These are phyloP conservation scores for Brachionus manjavacas DNA, from an alignment of 1,140 invertebrate genomes.

Conservation along the genomic window DNA sequence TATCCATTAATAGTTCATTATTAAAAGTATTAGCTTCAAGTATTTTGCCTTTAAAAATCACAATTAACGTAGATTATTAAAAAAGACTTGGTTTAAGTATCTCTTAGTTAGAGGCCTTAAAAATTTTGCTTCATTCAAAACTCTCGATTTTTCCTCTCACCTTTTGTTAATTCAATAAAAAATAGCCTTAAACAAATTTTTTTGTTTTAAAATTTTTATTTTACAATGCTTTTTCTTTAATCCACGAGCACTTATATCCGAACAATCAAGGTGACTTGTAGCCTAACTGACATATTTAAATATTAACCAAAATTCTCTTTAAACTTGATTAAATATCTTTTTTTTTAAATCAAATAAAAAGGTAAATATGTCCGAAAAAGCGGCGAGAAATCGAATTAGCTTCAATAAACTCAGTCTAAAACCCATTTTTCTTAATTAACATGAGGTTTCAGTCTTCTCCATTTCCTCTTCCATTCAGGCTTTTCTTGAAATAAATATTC, in stretches of 20 bases:
- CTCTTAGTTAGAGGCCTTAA: background rate
- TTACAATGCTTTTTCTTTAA: background rate
- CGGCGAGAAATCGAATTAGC: background rate
- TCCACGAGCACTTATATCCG: background rate
- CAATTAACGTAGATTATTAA: slow-evolving; percentile 1
- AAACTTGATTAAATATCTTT: background rate
- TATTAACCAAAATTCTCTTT: background rate
- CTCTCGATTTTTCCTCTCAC: background rate
- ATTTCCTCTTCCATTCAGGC: background rate
- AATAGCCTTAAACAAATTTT: background rate
- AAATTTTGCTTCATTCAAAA: background rate
- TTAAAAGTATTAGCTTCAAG: background rate
- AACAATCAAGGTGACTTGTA: background rate
- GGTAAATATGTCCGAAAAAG: background rate
- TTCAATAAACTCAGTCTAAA: background rate
- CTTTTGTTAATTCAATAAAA: background rate
- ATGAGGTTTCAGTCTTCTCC: background rate
- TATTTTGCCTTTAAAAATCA: background rate
- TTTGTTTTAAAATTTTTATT: background rate
- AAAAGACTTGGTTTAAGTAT: background rate
- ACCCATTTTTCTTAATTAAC: background rate
- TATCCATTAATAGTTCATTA: background rate
- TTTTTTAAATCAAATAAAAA: background rate
- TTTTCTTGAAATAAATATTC: background rate
- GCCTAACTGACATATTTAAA: background rate